Evolutionary conservation across 2,888 invertebrate species (phyloP), one percentile per base, ranked within the genome.

Genomic region (Camptogramma bilineatum): DNA sequence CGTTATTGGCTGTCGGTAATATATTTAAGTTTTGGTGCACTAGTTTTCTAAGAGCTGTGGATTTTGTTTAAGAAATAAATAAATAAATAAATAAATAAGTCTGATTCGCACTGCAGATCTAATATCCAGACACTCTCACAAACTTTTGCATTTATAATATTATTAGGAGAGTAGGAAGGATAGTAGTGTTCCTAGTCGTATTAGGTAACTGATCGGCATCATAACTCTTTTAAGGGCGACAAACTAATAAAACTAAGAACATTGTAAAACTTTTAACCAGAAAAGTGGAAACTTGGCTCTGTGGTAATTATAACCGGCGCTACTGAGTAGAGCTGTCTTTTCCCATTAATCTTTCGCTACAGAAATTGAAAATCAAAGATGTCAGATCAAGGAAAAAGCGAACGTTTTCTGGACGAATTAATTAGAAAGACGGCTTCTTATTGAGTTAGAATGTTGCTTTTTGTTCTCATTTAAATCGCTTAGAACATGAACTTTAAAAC

Each of bases 281-380:
- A 24, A 47, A 34, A 19, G 24, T 42, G 24, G 59, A 63, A 66
- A 60, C 42, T 61, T 61, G 46, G n/a, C 46, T 55, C 52, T 62
- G 39, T 24, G 44, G 54, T 63, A 66, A 73, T 70, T 84, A 83
- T 80, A 81, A 63, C 77, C 75, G 80, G 71, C 59, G 44, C 42
- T 61, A 61, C 73, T 66, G 17, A 64, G n/a, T n/a, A n/a, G n/a
- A 73, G 69, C 77, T 84, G 85, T 83, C 80, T 76, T 72, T 77
- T 48, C 28, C 46, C 82, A 88, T 87, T 86, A 86, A 87, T 88
- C 85, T 85, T 84, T 81, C 70, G 77, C 75, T 76, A 46, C 76
- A 81, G 82, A 85, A 87, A 86, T 87, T 84, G 84, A 86, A 86
- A 87, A 86, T 86, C 86, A 83, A 78, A 80, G 80, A 79, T 81